Evolutionary conservation across 2,888 invertebrate species (phyloP).

Genomic region (Desoria tigrina): DNA sequence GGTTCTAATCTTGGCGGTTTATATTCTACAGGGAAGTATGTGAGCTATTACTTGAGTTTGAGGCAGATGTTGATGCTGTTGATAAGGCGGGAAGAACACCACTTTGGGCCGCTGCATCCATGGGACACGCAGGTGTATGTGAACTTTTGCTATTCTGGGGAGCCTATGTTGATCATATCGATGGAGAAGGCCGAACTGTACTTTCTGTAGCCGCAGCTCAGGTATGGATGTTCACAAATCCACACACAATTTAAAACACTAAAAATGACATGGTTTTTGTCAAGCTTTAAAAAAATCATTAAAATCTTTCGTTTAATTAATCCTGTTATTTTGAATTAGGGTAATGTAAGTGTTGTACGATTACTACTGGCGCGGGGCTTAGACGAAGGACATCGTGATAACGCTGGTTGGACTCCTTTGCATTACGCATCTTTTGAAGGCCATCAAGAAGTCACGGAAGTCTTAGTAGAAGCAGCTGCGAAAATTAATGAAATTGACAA

Average conservation of each 20-base stretch:
- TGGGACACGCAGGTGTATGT: constrained; percentile 84
- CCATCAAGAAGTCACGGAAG: constrained; percentile 78
- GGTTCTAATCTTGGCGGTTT: not conserved
- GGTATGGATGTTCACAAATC: constrained; percentile 24
- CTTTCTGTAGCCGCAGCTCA: constrained; percentile 59
- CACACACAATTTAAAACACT: constrained; percentile 1
- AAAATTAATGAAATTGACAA: constrained; percentile 86
- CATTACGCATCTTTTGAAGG: constrained; percentile 96
- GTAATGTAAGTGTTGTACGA: constrained; percentile 83
- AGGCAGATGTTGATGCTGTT: constrained; percentile 86
- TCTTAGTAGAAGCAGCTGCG: constrained; percentile 81
- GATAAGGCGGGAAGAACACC: constrained; percentile 81
- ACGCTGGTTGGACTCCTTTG: constrained; percentile 82
- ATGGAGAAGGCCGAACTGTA: constrained; percentile 87
- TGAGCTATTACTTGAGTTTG: constrained; percentile 84
- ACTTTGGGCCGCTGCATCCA: constrained; percentile 88
- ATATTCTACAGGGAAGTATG: constrained; percentile 72
- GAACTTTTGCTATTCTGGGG: constrained; percentile 90
- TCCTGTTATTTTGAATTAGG: constrained; percentile 60
- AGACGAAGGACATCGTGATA: constrained; percentile 66
- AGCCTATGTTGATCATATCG: constrained; percentile 91
- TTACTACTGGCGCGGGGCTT: constrained; percentile 80
- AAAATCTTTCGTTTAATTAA: not conserved
- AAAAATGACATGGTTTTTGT: not conserved
- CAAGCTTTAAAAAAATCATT: not conserved